These are phyloP conservation scores for Dryocosmus kuriphilus DNA, from an alignment of 2,888 invertebrate species.

Conservation along the genomic window DNA sequence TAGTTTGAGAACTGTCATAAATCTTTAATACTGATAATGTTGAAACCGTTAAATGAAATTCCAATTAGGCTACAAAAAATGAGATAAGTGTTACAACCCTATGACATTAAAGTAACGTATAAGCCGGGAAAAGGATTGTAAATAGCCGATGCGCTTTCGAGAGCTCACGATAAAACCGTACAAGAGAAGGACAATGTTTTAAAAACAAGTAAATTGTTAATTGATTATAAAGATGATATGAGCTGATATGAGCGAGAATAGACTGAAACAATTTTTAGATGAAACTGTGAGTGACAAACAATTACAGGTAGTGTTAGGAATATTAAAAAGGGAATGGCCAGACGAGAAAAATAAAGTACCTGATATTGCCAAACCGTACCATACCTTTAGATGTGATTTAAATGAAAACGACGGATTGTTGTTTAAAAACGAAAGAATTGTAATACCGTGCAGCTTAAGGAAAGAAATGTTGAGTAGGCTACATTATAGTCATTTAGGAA, in stretches of 20 bases:
- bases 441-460: constrained; percentile 43
- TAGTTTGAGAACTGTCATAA: constrained; percentile 52
- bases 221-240: too few relatives aligned
- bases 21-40: constrained; percentile 50
- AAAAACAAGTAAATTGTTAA: too few relatives aligned
- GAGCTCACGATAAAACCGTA: too few relatives aligned
- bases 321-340: constrained; percentile 60
- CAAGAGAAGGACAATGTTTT: too few relatives aligned
- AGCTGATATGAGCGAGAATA: constrained; percentile 44
- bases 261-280: constrained; percentile 38
- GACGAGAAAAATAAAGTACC: constrained; percentile 49
- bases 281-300: constrained; percentile 42
- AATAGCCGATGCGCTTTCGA: constrained; percentile 53
- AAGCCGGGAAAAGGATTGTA: constrained; percentile 50
- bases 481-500: too few relatives aligned
- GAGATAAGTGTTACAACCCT: constrained; percentile 47
- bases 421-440: constrained; percentile 47
- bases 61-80: constrained; percentile 50
- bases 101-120: constrained; percentile 47
- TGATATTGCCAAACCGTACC: constrained; percentile 45
- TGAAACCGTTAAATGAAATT: constrained; percentile 45
- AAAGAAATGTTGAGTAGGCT: constrained; percentile 45
- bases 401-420: constrained; percentile 46
- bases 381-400: constrained; percentile 40
- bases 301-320: not conserved